Evolutionary conservation across 2,113 vertebrate genomes (phyloP), one percentile per base, ranked within the genome.

Genomic region (Thunnus thynnus): DNA sequence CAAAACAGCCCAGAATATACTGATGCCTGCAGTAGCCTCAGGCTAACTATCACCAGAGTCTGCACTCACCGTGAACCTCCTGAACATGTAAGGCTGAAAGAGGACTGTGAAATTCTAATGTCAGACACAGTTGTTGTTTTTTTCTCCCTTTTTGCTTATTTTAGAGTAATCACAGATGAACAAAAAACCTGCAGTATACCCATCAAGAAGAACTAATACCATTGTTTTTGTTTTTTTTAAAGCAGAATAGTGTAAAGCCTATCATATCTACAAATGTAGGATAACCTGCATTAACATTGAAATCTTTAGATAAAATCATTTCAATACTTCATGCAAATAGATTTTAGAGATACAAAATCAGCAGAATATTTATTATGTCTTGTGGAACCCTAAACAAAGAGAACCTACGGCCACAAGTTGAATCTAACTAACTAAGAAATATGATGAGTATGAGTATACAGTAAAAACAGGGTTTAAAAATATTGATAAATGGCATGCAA

Each of bases 31-130:
- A 25, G 68, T 58, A 66, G 66, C 81, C 74, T 79, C 41, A 0
- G 56, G 83, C 67, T 68, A 72, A 72, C 83, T 57, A 73, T 30
- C 61, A 74, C 32, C 46, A 72, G 41, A 30, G 13, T 71, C 51
- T n/a, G 32, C 63, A 68, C 47, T 84, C 48, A 77, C 14, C 22
- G 44, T 70, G 64, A 13, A 51, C 50, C 47, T 56, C 57, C 62
- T 72, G 30, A 82, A 83, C 36, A 68, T 65, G 48, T 30, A 32
- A 57, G n/a, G 13, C 20, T 61, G 22, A 52, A 64, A 27, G 50
- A n/a, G 16, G 10, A 30, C 58, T 61, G 62, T 68, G 46, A 72
- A 52, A 32, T 50, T 67, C 27, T 50, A 10, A 22, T 52, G 47
- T 70, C 52, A 72, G 58, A n/a, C 50, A 16, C 6, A 5, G 3